These are phyloP conservation scores for Drosophila kuntzei DNA, from an alignment of 2,888 invertebrate species.

Conservation along the genomic window DNA sequence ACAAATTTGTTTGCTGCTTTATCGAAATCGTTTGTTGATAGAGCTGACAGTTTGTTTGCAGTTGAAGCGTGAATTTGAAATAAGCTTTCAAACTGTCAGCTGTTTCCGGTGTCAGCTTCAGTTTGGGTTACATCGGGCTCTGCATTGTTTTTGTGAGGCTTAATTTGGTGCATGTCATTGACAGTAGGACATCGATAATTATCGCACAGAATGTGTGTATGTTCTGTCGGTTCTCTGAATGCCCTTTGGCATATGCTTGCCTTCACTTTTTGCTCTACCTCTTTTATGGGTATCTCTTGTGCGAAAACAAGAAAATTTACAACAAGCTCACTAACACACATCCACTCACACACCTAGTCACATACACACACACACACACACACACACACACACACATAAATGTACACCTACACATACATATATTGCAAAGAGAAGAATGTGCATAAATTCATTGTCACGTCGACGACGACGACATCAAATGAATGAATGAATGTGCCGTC, in stretches of 20 bases:
- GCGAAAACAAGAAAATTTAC: conserved; percentile 68
- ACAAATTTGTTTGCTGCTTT: background rate
- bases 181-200: conserved; percentile 68
- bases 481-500: conserved; percentile 68
- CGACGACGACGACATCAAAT: conserved; percentile 69
- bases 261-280: conserved; percentile 15
- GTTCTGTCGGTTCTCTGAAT: conserved; percentile 23
- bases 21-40: background rate
- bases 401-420: conserved; percentile 4
- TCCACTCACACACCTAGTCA: conserved; percentile 2
- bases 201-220: conserved; percentile 49
- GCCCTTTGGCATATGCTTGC: conserved; percentile 50
- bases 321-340: conserved; percentile 37
- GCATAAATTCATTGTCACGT: conserved; percentile 76
- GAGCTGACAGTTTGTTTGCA: background rate
- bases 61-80: conserved; percentile 11
- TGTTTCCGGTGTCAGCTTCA: conserved; percentile 4
- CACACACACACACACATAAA: conserved; percentile 8
- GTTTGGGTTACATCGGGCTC: background rate
- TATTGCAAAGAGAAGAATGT: conserved; percentile 37
- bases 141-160: conserved; percentile 1
- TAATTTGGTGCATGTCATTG: conserved; percentile 49
- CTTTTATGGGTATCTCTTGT: conserved; percentile 31
- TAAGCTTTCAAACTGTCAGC: conserved; percentile 4
- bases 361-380: conserved; percentile 7